Base-by-base conservation (phyloP, 53 echinoderm and acorn worm genomes). In the Mesocentrotus franciscanus region DNA sequence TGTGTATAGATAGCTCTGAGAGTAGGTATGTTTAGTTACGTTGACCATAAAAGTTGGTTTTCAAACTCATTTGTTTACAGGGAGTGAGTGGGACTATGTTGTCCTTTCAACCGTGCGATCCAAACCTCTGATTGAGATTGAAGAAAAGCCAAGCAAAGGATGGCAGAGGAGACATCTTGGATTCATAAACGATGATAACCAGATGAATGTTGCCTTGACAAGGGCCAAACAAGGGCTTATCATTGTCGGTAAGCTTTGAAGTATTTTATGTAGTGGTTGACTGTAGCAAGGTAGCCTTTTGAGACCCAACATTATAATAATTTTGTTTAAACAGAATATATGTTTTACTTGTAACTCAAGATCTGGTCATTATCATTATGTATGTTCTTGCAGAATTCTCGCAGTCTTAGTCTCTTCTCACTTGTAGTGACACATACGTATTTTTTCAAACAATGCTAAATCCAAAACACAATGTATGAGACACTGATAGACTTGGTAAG, bases 191-290 rank as follows among this genome's bases (percentile, higher is more conserved):
- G 97, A 97, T 96, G 96, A 96, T n/a, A 94, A 97, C 90, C 97
- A 98, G 90, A 98, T 98, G 96, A 97, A 97, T 94, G 97, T 97
- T 36, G 97, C 97, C 60, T 71, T 97, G 39, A 96, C 98, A 4
- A 49, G 97, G 61, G 97, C 97, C 61, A 97, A 92, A 29, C 92
- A 85, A 32, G 98, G 97, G 14, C 95, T 98, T 61, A 92, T 98
- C 90, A 90, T 99, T 26, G 87, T 96, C 24, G 99, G 97, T 98
- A 95, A 97, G 96, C 55, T 34, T 16, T 61, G 13, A 42, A 29
- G 39, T 27, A 62, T 16, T 62, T 62, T 9, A 62, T 16, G 62
- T 9, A 62, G 62, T 14, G 14, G 12, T 16, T 61, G 12, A 12
- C 1, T 9, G 11, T 9, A 11, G 60, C 12, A 9, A 8, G 8